Base-by-base conservation (phyloP, 92 coral and sea anemone genomes). In the Palythoa heliodiscus region DNA sequence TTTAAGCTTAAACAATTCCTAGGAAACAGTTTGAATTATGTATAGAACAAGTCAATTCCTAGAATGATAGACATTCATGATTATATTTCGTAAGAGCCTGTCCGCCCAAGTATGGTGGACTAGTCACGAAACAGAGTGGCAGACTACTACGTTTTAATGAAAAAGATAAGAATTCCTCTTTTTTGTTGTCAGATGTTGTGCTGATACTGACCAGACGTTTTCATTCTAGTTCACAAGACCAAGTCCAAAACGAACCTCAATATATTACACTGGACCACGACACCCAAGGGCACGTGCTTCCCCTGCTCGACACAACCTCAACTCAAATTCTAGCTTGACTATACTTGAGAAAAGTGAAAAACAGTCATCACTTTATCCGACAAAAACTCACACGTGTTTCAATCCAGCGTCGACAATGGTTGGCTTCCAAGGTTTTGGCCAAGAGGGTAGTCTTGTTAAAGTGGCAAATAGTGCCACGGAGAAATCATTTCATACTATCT, bases 181-280 rank as follows among this genome's bases (percentile, higher is more conserved):
- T 29, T 29, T 1, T 29, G 0, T 29, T 29, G 50, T 43, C 50
- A 43, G 4, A 43, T 43, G 9, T 43, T 43, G 6, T 43, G 50
- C 4, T 7, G 9, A 43, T 43, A 43, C 50, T 29, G 35, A 29
- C 1, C 35, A 29, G 35, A 7, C 15, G 1, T n/a, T 68, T 69
- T 11, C 16, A 25, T 37, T 43, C 22, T 40, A 80, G 84, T 24
- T 80, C 58, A 14, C 74, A 24, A 76, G 39, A 37, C 83, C 77
- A 15, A 75, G 83, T 66, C 78, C 85, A 64, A 90, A 93, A 76
- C 77, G 93, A 17, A 82, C 87, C 15, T 93, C 95, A 5, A 88
- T 93, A 24, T 93, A 93, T 60, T 93, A 93, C 74, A 93, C 95
- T 8, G 95, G 93, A 20, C 93, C 93, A 23, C 81, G 81, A 25